Base-by-base conservation (phyloP, 2,113 vertebrate genomes). In the Chloropsis cyanopogon region DNA sequence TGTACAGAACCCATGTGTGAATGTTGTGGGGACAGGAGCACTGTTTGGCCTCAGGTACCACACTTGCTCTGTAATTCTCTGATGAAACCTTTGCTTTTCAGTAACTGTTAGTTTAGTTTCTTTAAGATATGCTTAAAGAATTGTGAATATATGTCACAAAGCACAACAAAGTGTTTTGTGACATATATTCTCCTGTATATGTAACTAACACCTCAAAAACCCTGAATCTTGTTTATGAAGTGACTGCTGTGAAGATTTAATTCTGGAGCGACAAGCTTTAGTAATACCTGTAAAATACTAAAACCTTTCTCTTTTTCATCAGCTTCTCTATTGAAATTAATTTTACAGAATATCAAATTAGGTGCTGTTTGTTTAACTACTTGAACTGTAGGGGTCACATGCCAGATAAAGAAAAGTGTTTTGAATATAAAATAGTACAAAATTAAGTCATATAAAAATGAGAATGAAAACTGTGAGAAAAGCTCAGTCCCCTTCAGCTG, bases 361-460 rank as follows among this genome's bases (percentile, higher is more conserved):
- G 83, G 31, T 84, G 44, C 41, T 95, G 82, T 95, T 96, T 96
- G 87, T 96, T 93, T 96, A 88, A 88, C 87, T 94, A 21, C 79
- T 93, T 96, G 93, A 90, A 96, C 95, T 81, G 69, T 92, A 90
- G 72, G 42, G 64, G 90, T 95, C 86, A 86, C 57, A 17, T 89
- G 71, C 44, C 90, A 95, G 70, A 88, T 93, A 95, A 91, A 91
- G 83, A 78, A 86, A 90, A 94, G 60, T 78, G 82, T 75, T 94
- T 92, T 68, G 85, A 96, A 96, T 96, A 64, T 57, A 88, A 93
- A 96, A 93, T 88, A 94, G 85, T 83, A 90, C 68, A 75, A 90
- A 96, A 95, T 90, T 86, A 93, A 96, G 90, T 92, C 26, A 90
- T 96, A 94, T 95, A 81, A 81, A 96, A 94, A 93, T 81, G 79